Conservation (phyloP, 2,888 invertebrate genomes). For the Oscheius sp. region DNA sequence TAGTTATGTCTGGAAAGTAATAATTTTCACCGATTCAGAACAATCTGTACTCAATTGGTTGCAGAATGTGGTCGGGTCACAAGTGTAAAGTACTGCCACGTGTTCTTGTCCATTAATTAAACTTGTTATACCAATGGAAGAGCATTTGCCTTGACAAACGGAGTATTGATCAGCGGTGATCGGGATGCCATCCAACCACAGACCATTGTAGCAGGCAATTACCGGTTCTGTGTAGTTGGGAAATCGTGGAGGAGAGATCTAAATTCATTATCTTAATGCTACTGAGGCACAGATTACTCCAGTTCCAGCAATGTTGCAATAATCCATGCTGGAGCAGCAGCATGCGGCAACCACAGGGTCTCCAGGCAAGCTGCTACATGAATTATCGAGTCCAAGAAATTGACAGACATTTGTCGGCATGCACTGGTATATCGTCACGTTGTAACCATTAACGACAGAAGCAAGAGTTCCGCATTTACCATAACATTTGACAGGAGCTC, state of each 20-base stretch:
- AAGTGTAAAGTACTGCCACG: constrained; percentile 34
- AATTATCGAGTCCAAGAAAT: constrained; percentile 46
- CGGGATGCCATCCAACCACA: constrained; percentile 44
- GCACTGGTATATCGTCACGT: constrained; percentile 50
- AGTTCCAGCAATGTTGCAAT: constrained; percentile 47
- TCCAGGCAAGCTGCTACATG: constrained; percentile 41
- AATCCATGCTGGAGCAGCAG: constrained; percentile 53
- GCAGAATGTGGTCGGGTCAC: constrained; percentile 37
- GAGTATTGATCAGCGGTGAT: not conserved
- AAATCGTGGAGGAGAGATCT: constrained; percentile 40
- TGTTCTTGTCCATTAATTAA: constrained; percentile 17
- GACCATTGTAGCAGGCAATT: constrained; percentile 54
- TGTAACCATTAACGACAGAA: constrained; percentile 44
- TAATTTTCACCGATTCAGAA: not conserved
- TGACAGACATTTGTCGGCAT: constrained; percentile 40
- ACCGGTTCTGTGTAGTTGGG: constrained; percentile 42
- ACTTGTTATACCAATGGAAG: constrained; percentile 36
- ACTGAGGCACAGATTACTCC: constrained; percentile 3
- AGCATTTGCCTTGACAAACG: constrained; percentile 49
- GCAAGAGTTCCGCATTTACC: constrained; percentile 50
- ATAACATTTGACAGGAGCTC: constrained; percentile 44
- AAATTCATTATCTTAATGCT: not conserved
- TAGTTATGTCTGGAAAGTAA: constrained; percentile 25
- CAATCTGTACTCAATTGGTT: constrained; percentile 12
- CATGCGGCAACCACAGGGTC: constrained; percentile 47